These are phyloP conservation scores for Gnathonemus longibarbis DNA, from an alignment of 2,113 vertebrate species.

Conservation along the genomic window DNA sequence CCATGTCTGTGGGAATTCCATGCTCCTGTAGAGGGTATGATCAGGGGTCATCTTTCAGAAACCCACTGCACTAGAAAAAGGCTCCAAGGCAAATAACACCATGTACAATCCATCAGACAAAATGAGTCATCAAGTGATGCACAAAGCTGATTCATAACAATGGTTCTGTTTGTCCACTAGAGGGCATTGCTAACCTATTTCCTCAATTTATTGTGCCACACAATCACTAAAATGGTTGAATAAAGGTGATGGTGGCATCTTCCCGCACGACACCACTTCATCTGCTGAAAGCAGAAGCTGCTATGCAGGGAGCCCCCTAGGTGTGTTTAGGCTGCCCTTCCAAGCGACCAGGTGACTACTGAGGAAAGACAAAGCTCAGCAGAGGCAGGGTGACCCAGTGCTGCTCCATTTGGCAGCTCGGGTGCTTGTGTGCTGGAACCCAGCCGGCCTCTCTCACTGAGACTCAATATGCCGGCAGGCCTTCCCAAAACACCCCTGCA, in stretches of 20 bases:
- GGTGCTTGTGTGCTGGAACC: background rate
- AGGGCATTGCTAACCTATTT: background rate
- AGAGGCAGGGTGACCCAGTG: background rate
- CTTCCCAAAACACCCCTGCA: background rate
- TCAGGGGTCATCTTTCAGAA: background rate
- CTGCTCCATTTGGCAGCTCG: background rate
- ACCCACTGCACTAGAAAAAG: background rate
- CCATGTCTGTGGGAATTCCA: constrained; percentile 91
- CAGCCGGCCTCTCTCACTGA: background rate
- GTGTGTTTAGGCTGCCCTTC: background rate
- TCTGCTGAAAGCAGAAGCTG: background rate
- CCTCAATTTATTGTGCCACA: background rate
- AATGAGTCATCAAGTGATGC: background rate
- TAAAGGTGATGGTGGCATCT: background rate
- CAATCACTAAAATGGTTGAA: background rate
- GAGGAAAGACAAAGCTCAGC: background rate
- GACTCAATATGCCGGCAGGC: background rate
- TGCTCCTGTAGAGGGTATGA: constrained; percentile 69
- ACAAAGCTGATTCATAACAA: background rate
- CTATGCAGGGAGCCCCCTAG: background rate
- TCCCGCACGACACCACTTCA: background rate
- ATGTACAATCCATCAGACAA: background rate
- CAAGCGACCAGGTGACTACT: background rate
- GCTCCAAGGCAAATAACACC: background rate
- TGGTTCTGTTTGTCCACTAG: background rate